Conservation (phyloP, 2,113 vertebrate genomes). For the Oncorhynchus tshawytscha region DNA sequence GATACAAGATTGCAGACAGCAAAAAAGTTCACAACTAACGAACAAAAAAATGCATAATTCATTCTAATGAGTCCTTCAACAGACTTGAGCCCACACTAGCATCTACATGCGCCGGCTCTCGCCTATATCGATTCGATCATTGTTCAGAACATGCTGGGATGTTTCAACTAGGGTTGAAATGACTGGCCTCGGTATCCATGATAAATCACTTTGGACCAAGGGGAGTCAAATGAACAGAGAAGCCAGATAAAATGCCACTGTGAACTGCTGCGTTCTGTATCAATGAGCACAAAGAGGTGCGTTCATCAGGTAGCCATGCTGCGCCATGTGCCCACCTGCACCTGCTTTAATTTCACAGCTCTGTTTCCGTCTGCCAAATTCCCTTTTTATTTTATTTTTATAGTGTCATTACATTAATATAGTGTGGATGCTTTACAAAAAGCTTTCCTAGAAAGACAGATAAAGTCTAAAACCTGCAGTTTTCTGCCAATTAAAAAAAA, state of each 20-base stretch:
- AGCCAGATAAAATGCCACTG: constrained; percentile 17
- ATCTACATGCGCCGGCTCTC: background rate
- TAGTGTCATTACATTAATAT: background rate
- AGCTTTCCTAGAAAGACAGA: background rate
- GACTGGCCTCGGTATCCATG: background rate
- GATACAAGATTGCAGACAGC: background rate
- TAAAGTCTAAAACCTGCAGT: background rate
- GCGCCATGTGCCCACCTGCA: constrained; percentile 27
- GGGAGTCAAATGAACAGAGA: constrained; percentile 36
- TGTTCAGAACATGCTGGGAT: background rate
- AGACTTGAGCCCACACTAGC: background rate
- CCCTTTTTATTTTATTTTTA: background rate
- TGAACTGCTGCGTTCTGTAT: constrained; percentile 23
- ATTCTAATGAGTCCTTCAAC: too few relatives aligned
- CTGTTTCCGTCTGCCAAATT: background rate
- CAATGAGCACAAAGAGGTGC: constrained; percentile 50
- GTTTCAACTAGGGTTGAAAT: background rate
- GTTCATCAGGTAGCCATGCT: constrained; percentile 28
- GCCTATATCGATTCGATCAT: background rate
- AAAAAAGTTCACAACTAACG: background rate
- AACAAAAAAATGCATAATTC: too few relatives aligned
- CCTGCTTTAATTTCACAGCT: constrained; percentile 47
- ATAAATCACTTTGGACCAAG: constrained; percentile 3
- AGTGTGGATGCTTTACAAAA: background rate
- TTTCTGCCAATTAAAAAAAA: background rate